These are phyloP conservation scores for Crotophaga sulcirostris DNA, from an alignment of 2,113 vertebrate species.

Conservation along the genomic window DNA sequence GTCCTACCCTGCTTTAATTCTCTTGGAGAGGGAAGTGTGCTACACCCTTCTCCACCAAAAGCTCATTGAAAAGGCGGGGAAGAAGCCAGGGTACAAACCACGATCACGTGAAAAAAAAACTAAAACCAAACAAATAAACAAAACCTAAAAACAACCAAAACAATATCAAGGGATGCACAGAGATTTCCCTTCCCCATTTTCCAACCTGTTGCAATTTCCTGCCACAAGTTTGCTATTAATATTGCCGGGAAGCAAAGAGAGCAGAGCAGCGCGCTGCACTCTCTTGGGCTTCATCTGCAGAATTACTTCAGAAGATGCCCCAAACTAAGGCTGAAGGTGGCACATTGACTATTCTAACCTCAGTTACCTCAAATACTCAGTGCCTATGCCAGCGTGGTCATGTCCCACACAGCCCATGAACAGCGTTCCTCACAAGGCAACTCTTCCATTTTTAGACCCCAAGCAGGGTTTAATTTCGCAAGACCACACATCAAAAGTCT, in stretches of 20 bases:
- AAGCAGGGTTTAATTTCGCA: not conserved
- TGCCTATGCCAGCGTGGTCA: not conserved
- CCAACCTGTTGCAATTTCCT: not conserved
- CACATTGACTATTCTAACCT: not conserved
- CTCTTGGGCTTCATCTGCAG: not conserved
- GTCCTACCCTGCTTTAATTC: not conserved
- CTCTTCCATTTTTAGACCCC: not conserved
- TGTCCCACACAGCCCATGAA: not conserved
- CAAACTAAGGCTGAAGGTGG: not conserved
- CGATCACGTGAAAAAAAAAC: fast-evolving
- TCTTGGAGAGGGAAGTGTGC: not conserved
- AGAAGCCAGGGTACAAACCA: not conserved
- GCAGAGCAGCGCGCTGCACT: not conserved
- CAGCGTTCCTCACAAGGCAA: not conserved
- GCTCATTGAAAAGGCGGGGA: not conserved
- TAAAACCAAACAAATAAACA: too few relatives aligned
- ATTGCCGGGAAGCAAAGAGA: fast-evolving
- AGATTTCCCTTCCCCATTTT: not conserved
- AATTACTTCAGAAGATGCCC: not conserved
- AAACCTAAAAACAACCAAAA: not conserved
- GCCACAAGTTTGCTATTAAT: fast-evolving
- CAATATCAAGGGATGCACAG: not conserved
- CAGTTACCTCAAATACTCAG: not conserved
- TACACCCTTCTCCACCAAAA: not conserved
- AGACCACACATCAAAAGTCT: not conserved